A percentile compares a stretch with the other conserved stretches of the same genome.
These are phyloP conservation scores for Rhinolophus sinicus DNA, from an alignment of 2,113 vertebrate species.

Conservation along the genomic window DNA sequence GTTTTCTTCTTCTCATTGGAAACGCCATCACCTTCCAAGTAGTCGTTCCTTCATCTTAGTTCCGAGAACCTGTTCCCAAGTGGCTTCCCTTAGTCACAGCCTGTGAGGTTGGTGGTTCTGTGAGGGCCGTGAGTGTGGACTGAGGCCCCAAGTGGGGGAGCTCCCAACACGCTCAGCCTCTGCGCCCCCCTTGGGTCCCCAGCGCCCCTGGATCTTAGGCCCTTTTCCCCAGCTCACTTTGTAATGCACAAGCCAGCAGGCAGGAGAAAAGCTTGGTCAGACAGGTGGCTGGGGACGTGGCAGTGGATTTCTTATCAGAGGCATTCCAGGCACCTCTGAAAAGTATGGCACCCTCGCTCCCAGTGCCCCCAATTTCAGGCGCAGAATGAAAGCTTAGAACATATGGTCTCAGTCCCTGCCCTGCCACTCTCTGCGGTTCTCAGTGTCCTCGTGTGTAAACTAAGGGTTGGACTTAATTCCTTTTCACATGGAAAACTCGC, in stretches of 20 bases:
- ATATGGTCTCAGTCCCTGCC: fast-evolving
- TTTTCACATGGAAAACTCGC: background rate
- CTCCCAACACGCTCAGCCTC: too few species aligned
- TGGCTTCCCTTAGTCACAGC: background rate
- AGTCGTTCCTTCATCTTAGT: background rate
- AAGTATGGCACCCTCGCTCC: fast-evolving
- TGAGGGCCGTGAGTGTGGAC: background rate
- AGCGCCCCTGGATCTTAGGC: background rate
- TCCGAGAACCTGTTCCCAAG: background rate
- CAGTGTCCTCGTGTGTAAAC: background rate
- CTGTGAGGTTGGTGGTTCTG: background rate
- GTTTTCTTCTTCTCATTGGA: background rate
- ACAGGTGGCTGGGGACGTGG: background rate
- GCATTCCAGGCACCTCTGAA: background rate
- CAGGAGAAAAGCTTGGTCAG: background rate
- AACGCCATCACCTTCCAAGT: background rate
- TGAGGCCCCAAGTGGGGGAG: fast-evolving
- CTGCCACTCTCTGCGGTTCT: background rate
- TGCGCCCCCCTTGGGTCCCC: fast-evolving
- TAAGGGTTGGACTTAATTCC: background rate
- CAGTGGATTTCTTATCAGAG: background rate
- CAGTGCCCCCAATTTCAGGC: background rate
- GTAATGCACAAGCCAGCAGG: background rate
- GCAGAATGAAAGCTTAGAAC: background rate
- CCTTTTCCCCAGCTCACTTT: background rate